Percentiles rank a stretch among this genome's conserved stretches.
phyloP scores from a whole-genome alignment of 2,113 vertebrate species.

The Rhynchopsitta pachyrhyncha region DNA sequence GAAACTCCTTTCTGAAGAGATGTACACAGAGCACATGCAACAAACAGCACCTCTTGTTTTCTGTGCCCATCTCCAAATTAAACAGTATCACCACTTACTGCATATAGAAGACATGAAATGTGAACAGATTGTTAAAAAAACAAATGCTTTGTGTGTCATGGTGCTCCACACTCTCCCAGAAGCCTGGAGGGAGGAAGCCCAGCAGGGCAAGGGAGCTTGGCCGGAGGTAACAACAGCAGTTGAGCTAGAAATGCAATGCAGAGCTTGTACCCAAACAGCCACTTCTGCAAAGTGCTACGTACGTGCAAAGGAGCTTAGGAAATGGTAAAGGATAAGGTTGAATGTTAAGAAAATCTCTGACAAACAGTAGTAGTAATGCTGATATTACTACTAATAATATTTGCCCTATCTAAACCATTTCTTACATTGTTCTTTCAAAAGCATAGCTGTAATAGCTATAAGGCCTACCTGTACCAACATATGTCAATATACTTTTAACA shows the following conservation, averaged over 20 bases:
- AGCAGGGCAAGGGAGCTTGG: neutral
- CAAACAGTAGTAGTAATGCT: neutral
- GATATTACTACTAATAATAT: neutral
- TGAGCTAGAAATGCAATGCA: neutral
- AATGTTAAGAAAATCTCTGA: neutral
- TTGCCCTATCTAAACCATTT: neutral
- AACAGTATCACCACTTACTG: neutral
- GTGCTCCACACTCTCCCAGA: neutral
- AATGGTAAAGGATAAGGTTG: neutral
- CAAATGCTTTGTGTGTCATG: neutral
- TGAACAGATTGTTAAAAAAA: neutral
- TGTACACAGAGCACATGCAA: accelerated
- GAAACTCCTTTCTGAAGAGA: neutral
- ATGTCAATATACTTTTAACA: neutral
- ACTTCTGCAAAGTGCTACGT: neutral
- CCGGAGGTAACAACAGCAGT: neutral
- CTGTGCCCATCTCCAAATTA: neutral
- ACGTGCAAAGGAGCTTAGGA: neutral
- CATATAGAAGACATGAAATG: neutral
- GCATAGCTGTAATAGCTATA: neutral
- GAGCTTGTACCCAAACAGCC: neutral
- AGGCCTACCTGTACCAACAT: neutral
- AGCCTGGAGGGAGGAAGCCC: neutral
- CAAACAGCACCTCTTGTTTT: neutral
- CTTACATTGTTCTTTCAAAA: neutral